phyloP scores from a whole-genome alignment of 2,113 vertebrate genomes.

The Petrocephalus microphthalmus region DNA sequence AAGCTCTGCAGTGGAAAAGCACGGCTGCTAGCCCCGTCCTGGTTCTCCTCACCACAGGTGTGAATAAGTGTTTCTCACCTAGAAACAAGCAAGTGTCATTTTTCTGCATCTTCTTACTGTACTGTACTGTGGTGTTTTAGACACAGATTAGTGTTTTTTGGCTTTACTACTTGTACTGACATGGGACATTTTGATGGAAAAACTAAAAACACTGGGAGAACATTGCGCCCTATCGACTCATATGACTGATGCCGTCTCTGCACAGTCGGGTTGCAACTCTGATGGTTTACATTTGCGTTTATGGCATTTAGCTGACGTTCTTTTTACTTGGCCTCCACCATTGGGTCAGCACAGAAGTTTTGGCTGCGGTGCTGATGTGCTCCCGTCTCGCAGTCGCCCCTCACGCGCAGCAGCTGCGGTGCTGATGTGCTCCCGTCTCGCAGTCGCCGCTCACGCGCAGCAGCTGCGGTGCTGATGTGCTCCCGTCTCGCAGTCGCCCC shows the following conservation, averaged over 20 bases:
- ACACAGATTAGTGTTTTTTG: neutral
- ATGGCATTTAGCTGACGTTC: too few relatives aligned
- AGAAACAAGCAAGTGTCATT: neutral
- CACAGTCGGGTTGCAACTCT: neutral
- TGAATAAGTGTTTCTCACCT: neutral
- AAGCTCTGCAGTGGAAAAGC: neutral
- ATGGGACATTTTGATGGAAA: too few relatives aligned
- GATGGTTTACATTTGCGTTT: neutral
- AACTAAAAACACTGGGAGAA: neutral
- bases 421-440: too few relatives aligned
- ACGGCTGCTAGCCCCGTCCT: neutral
- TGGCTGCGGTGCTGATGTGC: neutral
- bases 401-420: too few relatives aligned
- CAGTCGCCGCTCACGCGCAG: neutral
- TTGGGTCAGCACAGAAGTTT: neutral
- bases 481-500: neutral
- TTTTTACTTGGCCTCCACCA: neutral
- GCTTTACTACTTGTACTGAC: neutral
- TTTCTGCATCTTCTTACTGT: too few relatives aligned
- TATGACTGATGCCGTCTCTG: neutral
- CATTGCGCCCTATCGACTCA: neutral
- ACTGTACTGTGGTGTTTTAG: neutral
- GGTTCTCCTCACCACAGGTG: neutral
- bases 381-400: too few relatives aligned
- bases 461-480: neutral